These are phyloP conservation scores for Tortrix viridana DNA, from an alignment of 2,888 invertebrate species.

Conservation along the genomic window DNA sequence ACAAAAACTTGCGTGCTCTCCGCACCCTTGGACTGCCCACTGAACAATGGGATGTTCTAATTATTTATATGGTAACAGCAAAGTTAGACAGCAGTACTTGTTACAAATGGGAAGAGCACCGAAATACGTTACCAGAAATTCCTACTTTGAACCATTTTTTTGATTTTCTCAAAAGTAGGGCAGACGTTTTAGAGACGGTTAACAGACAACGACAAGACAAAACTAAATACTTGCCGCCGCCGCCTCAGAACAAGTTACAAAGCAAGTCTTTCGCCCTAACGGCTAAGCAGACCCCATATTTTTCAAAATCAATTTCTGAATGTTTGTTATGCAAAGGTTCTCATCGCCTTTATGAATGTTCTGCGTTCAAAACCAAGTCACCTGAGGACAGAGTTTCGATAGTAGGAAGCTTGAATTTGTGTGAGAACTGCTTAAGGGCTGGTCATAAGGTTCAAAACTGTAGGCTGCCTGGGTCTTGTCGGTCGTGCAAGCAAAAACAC, in stretches of 20 bases:
- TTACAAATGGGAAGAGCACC: no score
- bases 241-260: no score
- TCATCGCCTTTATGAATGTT: slow-evolving; percentile 6
- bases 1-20: no score
- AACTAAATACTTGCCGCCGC: no score
- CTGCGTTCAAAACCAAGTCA: not conserved
- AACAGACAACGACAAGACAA: no score
- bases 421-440: not conserved
- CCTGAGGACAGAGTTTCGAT: not conserved
- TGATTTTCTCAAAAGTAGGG: not conserved
- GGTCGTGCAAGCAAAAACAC: not conserved
- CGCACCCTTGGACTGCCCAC: no score
- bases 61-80: no score
- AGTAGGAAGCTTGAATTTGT: not conserved
- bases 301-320: no score
- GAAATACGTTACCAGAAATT: not conserved
- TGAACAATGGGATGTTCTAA: no score
- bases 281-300: no score
- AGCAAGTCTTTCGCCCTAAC: no score
- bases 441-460: not conserved
- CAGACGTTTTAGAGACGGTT: not conserved
- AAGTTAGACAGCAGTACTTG: no score
- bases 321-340: not conserved
- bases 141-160: slow-evolving; percentile 3
- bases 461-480: slow-evolving; percentile 2